Conservation (phyloP, 1,140 invertebrate species). For the Hylyphantes graminicola region DNA sequence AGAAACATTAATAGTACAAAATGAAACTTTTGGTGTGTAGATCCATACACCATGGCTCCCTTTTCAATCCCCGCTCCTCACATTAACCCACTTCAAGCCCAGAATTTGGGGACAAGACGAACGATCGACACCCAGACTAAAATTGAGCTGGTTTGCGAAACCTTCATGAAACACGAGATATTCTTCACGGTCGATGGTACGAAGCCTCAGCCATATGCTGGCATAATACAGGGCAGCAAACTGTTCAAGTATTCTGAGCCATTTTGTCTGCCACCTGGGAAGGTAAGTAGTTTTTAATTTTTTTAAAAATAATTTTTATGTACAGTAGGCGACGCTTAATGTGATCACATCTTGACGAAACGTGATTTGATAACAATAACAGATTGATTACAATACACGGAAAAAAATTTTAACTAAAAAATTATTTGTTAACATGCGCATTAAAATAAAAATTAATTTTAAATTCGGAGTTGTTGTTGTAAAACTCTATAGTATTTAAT, state of each 20-base stretch:
- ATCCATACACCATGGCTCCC: constrained; percentile 27
- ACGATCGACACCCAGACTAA: constrained; percentile 32
- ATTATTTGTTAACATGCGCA: too few species aligned
- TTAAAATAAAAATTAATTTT: too few species aligned
- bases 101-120: constrained; percentile 4
- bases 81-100: constrained; percentile 21
- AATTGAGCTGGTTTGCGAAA: constrained; percentile 40
- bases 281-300: neutral
- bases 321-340: too few species aligned
- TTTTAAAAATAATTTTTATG: too few species aligned
- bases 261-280: constrained; percentile 29
- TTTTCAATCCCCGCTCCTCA: constrained; percentile 46
- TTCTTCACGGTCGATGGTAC: constrained; percentile 51
- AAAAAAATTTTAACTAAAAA: too few species aligned
- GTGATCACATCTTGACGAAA: too few species aligned
- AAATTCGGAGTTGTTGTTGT: too few species aligned
- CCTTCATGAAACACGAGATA: constrained; percentile 33
- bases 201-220: constrained; percentile 55
- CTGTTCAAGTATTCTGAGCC: constrained; percentile 25
- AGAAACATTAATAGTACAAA: too few species aligned
- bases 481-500: too few species aligned
- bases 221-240: constrained; percentile 48
- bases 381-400: too few species aligned
- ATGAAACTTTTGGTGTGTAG: too few species aligned
- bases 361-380: too few species aligned